Conservation (phyloP, 2,797 vertebrate species). For the Danio aesculapii region DNA sequence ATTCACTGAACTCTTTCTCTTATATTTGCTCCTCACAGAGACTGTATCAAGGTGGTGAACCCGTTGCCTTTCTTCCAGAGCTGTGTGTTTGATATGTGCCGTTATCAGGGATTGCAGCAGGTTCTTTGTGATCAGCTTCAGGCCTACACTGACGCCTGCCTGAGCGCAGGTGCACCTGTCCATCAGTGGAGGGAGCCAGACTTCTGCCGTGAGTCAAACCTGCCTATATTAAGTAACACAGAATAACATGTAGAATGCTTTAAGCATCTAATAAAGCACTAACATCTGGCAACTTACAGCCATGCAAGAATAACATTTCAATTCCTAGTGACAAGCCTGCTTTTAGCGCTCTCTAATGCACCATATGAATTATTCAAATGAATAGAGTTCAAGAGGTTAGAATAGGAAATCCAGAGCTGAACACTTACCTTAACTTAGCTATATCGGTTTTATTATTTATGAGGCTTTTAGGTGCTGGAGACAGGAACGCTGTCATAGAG, state of each 20-base stretch:
- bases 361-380: not conserved
- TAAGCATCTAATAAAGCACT: not conserved
- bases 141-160: conserved; percentile 82
- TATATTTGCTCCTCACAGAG: conserved; percentile 66
- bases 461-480: not conserved
- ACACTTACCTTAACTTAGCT: not conserved
- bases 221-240: not conserved
- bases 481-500: not conserved
- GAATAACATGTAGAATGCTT: too few species aligned
- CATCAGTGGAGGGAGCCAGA: conserved; percentile 80
- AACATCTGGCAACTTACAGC: not conserved
- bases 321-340: not conserved
- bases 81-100: conserved; percentile 86
- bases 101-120: conserved; percentile 72
- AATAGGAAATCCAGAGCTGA: not conserved
- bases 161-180: conserved; percentile 73
- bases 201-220: conserved; percentile 76
- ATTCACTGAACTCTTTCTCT: not conserved
- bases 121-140: conserved; percentile 84
- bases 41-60: conserved; percentile 76
- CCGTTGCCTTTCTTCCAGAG: conserved; percentile 78
- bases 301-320: not conserved
- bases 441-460: conserved; percentile 16
- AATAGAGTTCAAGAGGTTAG: not conserved
- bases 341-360: conserved; percentile 19